phyloP scores from a whole-genome alignment of 2,113 vertebrate species.

The Pao palembangensis region DNA sequence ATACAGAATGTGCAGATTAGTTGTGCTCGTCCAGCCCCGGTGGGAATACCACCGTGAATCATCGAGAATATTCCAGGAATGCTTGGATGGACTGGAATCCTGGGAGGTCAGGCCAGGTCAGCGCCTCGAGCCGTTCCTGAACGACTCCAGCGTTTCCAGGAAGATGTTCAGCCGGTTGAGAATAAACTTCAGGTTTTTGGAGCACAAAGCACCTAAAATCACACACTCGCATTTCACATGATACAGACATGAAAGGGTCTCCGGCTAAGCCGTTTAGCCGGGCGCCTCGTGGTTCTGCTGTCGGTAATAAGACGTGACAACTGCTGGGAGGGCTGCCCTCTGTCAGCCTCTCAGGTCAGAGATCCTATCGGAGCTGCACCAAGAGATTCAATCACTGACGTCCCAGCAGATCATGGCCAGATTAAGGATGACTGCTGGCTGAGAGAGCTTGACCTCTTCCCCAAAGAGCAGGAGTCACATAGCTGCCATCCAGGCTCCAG shows the following conservation, averaged over 20 bases:
- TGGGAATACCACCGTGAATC: background rate
- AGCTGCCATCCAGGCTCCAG: background rate
- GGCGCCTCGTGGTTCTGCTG: constrained; percentile 15
- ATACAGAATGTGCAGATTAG: background rate
- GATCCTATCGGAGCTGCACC: constrained; percentile 28
- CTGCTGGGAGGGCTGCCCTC: constrained; percentile 36
- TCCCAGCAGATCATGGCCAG: constrained; percentile 21
- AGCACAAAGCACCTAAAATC: too few relatives aligned
- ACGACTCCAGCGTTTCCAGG: too few relatives aligned
- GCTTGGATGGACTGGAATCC: background rate
- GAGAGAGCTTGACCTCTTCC: constrained; percentile 24
- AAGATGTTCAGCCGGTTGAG: too few relatives aligned
- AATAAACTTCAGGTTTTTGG: too few relatives aligned
- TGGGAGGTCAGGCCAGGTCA: background rate
- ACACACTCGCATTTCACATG: constrained; percentile 3
- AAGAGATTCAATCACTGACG: constrained; percentile 37
- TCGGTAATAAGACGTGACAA: constrained; percentile 48
- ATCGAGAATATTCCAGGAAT: background rate
- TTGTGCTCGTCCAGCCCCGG: background rate
- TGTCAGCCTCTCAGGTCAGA: constrained; percentile 34
- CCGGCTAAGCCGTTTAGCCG: constrained; percentile 7
- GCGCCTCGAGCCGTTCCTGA: background rate
- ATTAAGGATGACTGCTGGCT: constrained; percentile 32
- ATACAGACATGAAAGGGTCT: constrained; percentile 3
- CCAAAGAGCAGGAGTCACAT: constrained; percentile 26